These are phyloP conservation scores for Galeopsomyia nigrocyanea DNA, from an alignment of 2,888 invertebrate species.

Conservation along the genomic window DNA sequence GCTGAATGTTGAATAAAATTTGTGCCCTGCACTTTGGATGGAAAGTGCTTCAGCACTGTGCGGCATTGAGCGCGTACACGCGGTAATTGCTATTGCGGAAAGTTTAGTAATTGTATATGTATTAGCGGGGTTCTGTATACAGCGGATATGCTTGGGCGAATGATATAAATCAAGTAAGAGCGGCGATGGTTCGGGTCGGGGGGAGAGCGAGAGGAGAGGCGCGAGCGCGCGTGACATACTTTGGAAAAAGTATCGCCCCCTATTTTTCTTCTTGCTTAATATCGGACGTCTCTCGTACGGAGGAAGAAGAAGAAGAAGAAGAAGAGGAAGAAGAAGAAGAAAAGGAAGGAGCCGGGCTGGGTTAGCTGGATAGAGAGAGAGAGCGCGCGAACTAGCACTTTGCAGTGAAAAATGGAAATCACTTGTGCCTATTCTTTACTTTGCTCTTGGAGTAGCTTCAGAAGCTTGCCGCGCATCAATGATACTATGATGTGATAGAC, in stretches of 20 bases:
- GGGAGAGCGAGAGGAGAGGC: slow-evolving; percentile 8
- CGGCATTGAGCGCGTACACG: too few species aligned
- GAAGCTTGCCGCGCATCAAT: too few species aligned
- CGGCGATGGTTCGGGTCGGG: not conserved
- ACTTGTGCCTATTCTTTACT: slow-evolving; percentile 44
- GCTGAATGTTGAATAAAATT: too few species aligned
- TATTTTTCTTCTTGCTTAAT: not conserved
- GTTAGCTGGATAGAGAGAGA: slow-evolving; percentile 30
- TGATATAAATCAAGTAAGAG: slow-evolving; percentile 12
- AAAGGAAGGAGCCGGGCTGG: not conserved
- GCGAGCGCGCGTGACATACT: slow-evolving; percentile 1
- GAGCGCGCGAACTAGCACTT: not conserved
- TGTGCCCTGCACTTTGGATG: too few species aligned
- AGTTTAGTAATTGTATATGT: slow-evolving; percentile 15
- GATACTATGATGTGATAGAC: too few species aligned
- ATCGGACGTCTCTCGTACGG: not conserved
- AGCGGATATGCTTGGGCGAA: slow-evolving; percentile 18
- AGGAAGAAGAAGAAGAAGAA: not conserved
- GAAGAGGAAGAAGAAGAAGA: slow-evolving; percentile 9
- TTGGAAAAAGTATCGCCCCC: not conserved
- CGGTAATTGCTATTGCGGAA: too few species aligned
- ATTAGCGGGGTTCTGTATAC: not conserved
- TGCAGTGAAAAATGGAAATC: slow-evolving; percentile 50
- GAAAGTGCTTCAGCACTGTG: too few species aligned
- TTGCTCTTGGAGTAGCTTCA: too few species aligned